Evolutionary conservation across 2,888 invertebrate genomes (phyloP).

Genomic region (Tolmerus cingulatus): DNA sequence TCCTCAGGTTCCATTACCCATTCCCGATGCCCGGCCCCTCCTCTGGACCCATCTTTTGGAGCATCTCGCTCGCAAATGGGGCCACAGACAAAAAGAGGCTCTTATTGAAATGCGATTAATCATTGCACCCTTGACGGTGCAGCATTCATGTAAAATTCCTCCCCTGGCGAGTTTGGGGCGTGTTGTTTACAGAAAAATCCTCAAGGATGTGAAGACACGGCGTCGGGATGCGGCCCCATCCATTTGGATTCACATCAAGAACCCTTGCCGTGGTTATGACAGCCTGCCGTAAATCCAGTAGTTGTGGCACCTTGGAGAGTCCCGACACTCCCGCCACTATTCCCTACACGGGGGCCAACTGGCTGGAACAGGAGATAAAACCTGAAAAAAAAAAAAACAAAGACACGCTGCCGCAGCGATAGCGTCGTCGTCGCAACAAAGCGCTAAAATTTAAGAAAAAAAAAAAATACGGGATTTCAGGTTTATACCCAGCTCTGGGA

Average conservation of each 20-base stretch:
- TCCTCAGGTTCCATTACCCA: not conserved
- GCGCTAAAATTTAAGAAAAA: not conserved
- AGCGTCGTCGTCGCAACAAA: not conserved
- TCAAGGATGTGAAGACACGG: not conserved
- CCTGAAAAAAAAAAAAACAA: not conserved
- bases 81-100: not conserved
- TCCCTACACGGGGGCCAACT: constrained; percentile 18
- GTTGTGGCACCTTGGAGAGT: constrained; percentile 36
- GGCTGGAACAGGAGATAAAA: constrained; percentile 37
- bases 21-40: not conserved
- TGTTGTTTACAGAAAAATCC: constrained; percentile 43
- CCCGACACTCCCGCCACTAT: not conserved
- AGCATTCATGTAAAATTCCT: constrained; percentile 37
- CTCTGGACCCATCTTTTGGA: not conserved
- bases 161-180: constrained; percentile 2
- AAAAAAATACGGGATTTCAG: not conserved
- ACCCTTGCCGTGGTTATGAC: constrained; percentile 36
- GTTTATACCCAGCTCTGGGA: constrained; percentile 27
- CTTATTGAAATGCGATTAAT: constrained; percentile 43
- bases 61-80: not conserved
- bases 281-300: constrained; percentile 28
- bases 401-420: not conserved
- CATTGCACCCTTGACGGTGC: constrained; percentile 40
- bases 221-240: not conserved
- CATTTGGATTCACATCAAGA: constrained; percentile 36